Base-by-base conservation (phyloP, 1,140 invertebrate genomes). In the Camponotus pennsylvanicus region DNA sequence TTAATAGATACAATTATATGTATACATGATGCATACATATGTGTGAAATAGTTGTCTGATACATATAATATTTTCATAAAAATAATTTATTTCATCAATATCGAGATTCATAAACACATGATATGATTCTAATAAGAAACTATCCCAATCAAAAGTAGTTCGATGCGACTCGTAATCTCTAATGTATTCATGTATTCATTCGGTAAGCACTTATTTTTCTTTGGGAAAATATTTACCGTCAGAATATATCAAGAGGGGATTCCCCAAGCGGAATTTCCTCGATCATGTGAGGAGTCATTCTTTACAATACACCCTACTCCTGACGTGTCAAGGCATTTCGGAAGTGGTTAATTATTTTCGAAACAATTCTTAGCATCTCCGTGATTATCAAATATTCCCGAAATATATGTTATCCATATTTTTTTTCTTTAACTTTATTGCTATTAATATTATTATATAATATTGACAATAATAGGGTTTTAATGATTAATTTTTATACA, bases 211-310 rank as follows among this genome's bases (percentile, higher is more conserved):
- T 27, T 27, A 42, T 11, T 70, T 55, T 27, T 27, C 0, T 13
- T 83, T 11, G 6, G 13, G 61, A n/a, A 83, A 75, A 73, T n/a
- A 49, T 71, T 13, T 37, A 4, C 15, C 49, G 55, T 61, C 13
- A n/a, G 18, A 6, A 45, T 9, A n/a, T 21, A n/a, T 21, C 34
- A 40, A 34, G 13, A 37, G 40, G 79, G 79, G 32, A 83, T 61
- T 83, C 40, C 79, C 79, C n/a, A n/a, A 45, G 27, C 15, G 5
- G 55, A 82, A 7, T 82, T 82, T 82, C 55, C 40, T 83, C 0
- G n/a, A 27, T 83, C 55, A 55, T 18, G 13, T 18, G 13, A 59
- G 18, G 27, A 52, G 5, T 49, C 37, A 76, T 61, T 76, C 37
- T n/a, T 75, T 42, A 15, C 9, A 21, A 5, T 5, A 66, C 18